Conservation (phyloP, 2,888 invertebrate species). For the Mesochorus sp. region DNA sequence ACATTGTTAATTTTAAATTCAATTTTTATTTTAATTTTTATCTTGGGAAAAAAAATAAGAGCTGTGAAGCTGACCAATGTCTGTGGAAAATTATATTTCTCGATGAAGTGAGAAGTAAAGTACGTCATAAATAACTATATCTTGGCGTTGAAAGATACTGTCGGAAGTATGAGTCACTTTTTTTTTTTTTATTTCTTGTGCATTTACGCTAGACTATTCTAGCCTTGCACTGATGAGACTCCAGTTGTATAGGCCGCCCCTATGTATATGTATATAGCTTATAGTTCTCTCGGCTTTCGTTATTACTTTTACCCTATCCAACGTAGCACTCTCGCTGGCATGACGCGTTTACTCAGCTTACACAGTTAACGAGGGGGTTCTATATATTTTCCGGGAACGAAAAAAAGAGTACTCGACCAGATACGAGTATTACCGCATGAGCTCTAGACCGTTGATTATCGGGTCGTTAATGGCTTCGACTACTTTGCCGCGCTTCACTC, state of each 20-base stretch:
- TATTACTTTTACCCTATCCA: slow-evolving; percentile 29
- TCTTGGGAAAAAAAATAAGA: too few species aligned
- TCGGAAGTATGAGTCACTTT: background rate
- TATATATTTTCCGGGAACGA: slow-evolving; percentile 42
- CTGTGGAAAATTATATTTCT: too few species aligned
- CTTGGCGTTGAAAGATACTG: background rate
- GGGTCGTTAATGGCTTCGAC: slow-evolving; percentile 45
- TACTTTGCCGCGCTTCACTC: slow-evolving; percentile 27
- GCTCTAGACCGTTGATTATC: slow-evolving; percentile 45
- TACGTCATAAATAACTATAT: too few species aligned
- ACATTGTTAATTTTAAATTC: too few species aligned
- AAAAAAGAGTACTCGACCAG: slow-evolving; percentile 16
- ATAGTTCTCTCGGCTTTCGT: slow-evolving; percentile 28
- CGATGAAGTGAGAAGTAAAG: too few species aligned
- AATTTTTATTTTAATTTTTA: too few species aligned
- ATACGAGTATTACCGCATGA: background rate
- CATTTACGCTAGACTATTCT: background rate
- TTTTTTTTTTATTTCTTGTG: background rate
- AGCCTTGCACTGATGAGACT: background rate
- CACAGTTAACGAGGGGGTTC: slow-evolving; percentile 10
- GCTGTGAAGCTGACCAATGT: too few species aligned
- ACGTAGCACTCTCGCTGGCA: background rate
- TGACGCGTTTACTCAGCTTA: slow-evolving; percentile 1
- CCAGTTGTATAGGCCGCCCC: background rate
- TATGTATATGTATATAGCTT: too few species aligned